phyloP scores from a whole-genome alignment of 2,113 vertebrate genomes.

The Phainopepla nitens region DNA sequence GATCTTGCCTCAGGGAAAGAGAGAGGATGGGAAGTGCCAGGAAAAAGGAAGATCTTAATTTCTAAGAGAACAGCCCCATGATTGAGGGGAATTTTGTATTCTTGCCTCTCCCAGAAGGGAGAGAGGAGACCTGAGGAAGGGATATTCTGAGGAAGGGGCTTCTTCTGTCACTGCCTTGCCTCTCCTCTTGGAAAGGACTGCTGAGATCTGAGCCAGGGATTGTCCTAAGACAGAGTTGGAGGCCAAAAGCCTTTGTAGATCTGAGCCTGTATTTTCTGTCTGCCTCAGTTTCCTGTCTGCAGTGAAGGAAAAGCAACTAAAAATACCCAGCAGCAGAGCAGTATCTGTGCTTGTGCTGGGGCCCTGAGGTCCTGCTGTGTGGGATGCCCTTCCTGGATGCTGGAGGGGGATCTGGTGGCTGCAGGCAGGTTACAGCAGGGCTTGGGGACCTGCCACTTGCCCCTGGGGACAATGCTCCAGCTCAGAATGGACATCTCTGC shows the following conservation, averaged over 20 bases:
- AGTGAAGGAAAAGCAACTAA: not conserved
- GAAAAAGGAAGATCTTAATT: slow-evolving; percentile 43
- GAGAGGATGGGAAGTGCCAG: slow-evolving; percentile 24
- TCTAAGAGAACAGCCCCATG: not conserved
- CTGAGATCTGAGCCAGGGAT: not conserved
- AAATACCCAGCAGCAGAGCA: not conserved
- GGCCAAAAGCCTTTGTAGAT: not conserved
- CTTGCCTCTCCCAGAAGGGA: not conserved
- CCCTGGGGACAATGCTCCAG: not conserved
- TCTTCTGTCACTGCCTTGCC: not conserved
- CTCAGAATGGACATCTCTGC: not conserved
- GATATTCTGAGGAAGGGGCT: not conserved
- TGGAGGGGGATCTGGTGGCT: not conserved
- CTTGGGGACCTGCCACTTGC: not conserved
- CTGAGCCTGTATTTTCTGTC: not conserved
- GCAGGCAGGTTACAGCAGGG: not conserved
- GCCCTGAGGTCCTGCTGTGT: not conserved
- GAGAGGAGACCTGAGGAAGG: not conserved
- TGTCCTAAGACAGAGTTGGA: not conserved
- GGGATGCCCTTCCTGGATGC: not conserved
- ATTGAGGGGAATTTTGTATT: not conserved
- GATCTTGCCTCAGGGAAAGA: slow-evolving; percentile 38
- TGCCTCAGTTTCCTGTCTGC: slow-evolving; percentile 38
- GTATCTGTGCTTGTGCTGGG: not conserved
- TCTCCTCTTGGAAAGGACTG: not conserved